Percentiles rank a stretch among this genome's conserved stretches.
phyloP scores from a whole-genome alignment of 1,140 invertebrate genomes.

The Triops longicaudatus region DNA sequence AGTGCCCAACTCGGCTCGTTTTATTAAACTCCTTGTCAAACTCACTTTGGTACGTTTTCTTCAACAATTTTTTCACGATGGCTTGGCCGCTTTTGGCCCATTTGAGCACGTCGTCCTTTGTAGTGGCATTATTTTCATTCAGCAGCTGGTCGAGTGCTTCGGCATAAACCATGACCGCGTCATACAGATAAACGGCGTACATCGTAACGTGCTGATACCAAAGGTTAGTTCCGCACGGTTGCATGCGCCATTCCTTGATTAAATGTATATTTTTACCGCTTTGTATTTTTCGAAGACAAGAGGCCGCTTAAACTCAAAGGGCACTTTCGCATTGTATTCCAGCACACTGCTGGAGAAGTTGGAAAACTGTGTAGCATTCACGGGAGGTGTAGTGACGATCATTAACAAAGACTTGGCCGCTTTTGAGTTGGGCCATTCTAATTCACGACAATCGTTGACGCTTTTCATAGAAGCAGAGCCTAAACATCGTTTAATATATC shows the following conservation, averaged over 20 bases:
- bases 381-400: slow-evolving; percentile 70
- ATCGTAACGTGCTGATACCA: slow-evolving; percentile 68
- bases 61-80: slow-evolving; percentile 48
- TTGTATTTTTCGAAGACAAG: slow-evolving; percentile 46
- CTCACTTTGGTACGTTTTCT: slow-evolving; percentile 71
- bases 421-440: slow-evolving; percentile 32
- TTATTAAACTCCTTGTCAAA: background rate
- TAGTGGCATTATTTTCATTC: slow-evolving; percentile 38
- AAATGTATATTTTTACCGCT: slow-evolving; percentile 43
- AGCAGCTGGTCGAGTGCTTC: slow-evolving; percentile 68
- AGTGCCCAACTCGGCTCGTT: background rate
- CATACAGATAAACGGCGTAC: slow-evolving; percentile 91
- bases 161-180: slow-evolving; percentile 87
- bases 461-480: slow-evolving; percentile 31
- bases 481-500: background rate
- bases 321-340: slow-evolving; percentile 60
- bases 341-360: slow-evolving; percentile 67
- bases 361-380: slow-evolving; percentile 47
- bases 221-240: slow-evolving; percentile 20
- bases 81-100: slow-evolving; percentile 64
- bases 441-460: slow-evolving; percentile 26
- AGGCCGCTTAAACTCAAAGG: slow-evolving; percentile 63
- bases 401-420: slow-evolving; percentile 69
- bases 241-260: background rate
- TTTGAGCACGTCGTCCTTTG: slow-evolving; percentile 54